Evolutionary conservation across 2,113 vertebrate genomes (phyloP).

Genomic region (Pongo abelii): DNA sequence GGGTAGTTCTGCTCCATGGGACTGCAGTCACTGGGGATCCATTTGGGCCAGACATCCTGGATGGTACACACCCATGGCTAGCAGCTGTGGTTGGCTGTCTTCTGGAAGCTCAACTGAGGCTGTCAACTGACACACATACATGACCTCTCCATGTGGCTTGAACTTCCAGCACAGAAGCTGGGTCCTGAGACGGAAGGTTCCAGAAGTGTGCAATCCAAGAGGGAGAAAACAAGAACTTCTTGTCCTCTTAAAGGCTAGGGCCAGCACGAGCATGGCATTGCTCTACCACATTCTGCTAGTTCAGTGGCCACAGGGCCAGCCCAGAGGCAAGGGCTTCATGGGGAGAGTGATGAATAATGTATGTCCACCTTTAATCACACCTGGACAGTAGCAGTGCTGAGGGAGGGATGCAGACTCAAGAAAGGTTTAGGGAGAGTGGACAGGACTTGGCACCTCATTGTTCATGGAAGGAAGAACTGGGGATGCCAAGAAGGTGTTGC

Average conservation of each 20-base stretch:
- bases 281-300: too few species aligned
- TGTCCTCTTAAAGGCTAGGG: neutral
- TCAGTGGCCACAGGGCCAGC: neutral
- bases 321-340: neutral
- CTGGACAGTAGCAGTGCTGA: neutral
- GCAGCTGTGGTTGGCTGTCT: neutral
- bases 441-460: neutral
- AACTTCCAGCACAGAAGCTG: neutral
- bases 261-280: neutral
- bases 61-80: fast-evolving
- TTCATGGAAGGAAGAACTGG: neutral
- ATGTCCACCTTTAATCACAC: neutral
- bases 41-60: neutral
- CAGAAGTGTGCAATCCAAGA: neutral
- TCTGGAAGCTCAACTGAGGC: too few species aligned
- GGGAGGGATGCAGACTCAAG: neutral
- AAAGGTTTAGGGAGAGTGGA: neutral
- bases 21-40: neutral
- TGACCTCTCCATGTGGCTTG: neutral
- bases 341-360: neutral
- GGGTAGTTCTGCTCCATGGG: neutral
- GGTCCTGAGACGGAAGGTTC: neutral
- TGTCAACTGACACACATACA: neutral
- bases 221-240: neutral
- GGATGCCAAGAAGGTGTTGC: neutral